These are phyloP conservation scores for Cremastinae sp. DNA, from an alignment of 2,888 invertebrate genomes.

Conservation along the genomic window DNA sequence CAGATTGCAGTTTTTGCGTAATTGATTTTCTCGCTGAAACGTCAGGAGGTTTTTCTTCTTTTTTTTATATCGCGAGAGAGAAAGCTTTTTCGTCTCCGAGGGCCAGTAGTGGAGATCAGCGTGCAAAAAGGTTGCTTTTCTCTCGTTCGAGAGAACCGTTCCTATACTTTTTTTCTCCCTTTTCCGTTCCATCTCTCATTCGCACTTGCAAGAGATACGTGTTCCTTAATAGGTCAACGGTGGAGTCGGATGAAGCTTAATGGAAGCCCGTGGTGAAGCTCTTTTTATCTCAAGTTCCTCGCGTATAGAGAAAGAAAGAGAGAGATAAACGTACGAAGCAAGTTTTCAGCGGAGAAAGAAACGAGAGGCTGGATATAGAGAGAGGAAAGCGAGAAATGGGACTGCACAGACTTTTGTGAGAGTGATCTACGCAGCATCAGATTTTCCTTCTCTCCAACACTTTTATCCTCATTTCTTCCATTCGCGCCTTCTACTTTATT, in stretches of 20 bases:
- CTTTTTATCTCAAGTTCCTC: conserved; percentile 56
- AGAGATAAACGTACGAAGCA: not conserved
- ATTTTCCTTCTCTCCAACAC: not conserved
- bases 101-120: conserved; percentile 33
- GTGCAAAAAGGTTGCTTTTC: conserved; percentile 37
- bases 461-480: not conserved
- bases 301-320: conserved; percentile 27
- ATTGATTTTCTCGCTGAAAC: conserved; percentile 16
- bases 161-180: conserved; percentile 13
- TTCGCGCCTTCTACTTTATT: conserved; percentile 11
- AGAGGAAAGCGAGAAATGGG: conserved; percentile 46
- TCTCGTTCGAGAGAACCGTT: conserved; percentile 42
- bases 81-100: conserved; percentile 33
- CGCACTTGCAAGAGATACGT: not conserved
- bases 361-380: conserved; percentile 10
- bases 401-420: conserved; percentile 37
- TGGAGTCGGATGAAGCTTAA: conserved; percentile 63
- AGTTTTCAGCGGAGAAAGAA: too few relatives aligned
- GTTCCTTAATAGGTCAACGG: conserved; percentile 63
- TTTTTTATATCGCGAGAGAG: conserved; percentile 10
- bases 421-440: conserved; percentile 18
- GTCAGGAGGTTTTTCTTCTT: conserved; percentile 9
- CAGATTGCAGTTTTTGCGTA: not conserved
- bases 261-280: conserved; percentile 62
- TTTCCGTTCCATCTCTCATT: conserved; percentile 21